Base-by-base conservation (phyloP, 2,113 vertebrate species). In the Harpagus bidentatus region DNA sequence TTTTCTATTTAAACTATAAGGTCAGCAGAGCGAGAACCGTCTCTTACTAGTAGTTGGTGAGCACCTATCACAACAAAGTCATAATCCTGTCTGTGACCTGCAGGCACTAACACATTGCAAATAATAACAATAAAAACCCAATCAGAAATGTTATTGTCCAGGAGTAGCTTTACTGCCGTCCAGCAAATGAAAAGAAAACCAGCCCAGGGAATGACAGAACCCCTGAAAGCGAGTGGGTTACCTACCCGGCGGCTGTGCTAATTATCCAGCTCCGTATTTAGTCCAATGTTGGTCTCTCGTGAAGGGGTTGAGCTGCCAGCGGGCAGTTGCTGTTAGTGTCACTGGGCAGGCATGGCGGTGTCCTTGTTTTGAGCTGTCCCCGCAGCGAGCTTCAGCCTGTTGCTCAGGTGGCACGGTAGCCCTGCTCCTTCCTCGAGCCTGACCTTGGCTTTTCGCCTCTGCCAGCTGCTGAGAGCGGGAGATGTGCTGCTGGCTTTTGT, bases 111-210 rank as follows among this genome's bases (percentile, higher is more conserved):
- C 82, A 55, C 53, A 66, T 90, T 92, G 90, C 80, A 84, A 95
- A 95, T 92, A 92, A 90, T 87, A 96, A 77, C 92, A 92, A 90
- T 90, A 95, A 95, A 96, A 97, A 73, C 45, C 45, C 92, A 94
- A 79, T 96, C 89, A 91, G 71, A 91, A 89, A 88, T 81, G 62
- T 94, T 93, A 85, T 93, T 96, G 93, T 80, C 95, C 73, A 61
- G 77, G 62, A 83, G 38, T 63, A 91, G 74, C 76, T 95, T 96
- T 93, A 67, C 71, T 91, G 87, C 65, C 73, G 91, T 89, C 40
- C 67, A 79, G 85, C 82, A 89, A 78, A 90, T 92, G 38, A 82
- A 58, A 80, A 66, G 55, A 42, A 55, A 65, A 36, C 0, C 28
- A 85, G 38, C 31, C 29, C 70, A 61, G 81, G 82, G 42, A 92